These are phyloP conservation scores for Orchestes rusci DNA, from an alignment of 2,888 invertebrate genomes.

Conservation along the genomic window DNA sequence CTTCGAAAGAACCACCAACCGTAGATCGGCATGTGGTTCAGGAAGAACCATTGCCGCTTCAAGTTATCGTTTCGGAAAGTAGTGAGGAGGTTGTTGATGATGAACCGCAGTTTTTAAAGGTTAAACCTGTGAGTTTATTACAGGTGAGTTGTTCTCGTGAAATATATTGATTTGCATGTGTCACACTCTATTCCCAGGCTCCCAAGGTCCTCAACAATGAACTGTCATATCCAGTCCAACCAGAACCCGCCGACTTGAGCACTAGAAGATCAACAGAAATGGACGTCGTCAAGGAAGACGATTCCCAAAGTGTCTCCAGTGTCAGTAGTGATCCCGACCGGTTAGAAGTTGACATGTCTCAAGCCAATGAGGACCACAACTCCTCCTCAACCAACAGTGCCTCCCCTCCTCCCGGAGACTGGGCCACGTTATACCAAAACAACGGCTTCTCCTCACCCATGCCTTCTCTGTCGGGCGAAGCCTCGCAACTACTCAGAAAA, in stretches of 20 bases:
- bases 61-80: constrained; percentile 17
- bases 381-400: constrained; percentile 40
- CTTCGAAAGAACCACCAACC: not conserved
- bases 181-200: too few relatives aligned
- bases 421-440: constrained; percentile 31
- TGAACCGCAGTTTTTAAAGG: constrained; percentile 24
- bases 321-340: constrained; percentile 69
- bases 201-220: constrained; percentile 11
- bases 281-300: constrained; percentile 41
- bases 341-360: constrained; percentile 62
- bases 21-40: not conserved
- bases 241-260: constrained; percentile 42
- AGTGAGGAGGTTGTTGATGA: not conserved
- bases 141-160: constrained; percentile 19
- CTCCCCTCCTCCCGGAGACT: constrained; percentile 37
- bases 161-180: too few relatives aligned
- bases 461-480: constrained; percentile 47
- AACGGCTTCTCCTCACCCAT: constrained; percentile 17
- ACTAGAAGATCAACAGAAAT: constrained; percentile 38
- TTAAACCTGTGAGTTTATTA: constrained; percentile 24
- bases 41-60: constrained; percentile 12
- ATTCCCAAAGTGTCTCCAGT: constrained; percentile 49
- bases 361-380: constrained; percentile 42
- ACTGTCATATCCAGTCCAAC: constrained; percentile 8
- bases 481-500: constrained; percentile 66